A percentile compares a stretch with the other conserved stretches of the same genome.
Conservation (phyloP, 2,797 vertebrate species). For the Propithecus deckenii region DNA sequence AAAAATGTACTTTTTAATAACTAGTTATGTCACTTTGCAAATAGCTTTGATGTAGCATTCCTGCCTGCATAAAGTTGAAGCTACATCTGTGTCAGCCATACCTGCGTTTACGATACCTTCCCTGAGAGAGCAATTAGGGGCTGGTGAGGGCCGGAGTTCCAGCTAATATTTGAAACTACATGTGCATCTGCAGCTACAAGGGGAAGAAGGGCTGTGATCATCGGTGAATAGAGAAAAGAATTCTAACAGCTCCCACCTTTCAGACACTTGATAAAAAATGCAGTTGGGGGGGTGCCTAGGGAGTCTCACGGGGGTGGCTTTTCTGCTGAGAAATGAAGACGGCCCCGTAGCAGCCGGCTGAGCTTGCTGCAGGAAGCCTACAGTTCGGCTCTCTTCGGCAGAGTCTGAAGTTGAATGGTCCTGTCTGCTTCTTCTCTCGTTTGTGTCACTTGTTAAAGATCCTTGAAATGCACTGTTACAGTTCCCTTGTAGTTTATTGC, state of each 20-base stretch:
- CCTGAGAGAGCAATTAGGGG: conserved; percentile 80
- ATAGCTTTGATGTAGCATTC: conserved; percentile 40
- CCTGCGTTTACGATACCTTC: conserved; percentile 55
- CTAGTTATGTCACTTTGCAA: conserved; percentile 23
- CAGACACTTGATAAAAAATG: conserved; percentile 57
- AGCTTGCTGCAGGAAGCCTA: background rate
- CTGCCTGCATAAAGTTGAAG: conserved; percentile 53
- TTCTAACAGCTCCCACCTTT: conserved; percentile 42
- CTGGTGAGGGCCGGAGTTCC: conserved; percentile 51
- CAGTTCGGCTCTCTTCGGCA: conserved; percentile 12
- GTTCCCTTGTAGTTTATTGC: conserved; percentile 72
- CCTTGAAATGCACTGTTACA: conserved; percentile 70
- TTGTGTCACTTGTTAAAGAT: conserved; percentile 72
- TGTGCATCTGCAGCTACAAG: background rate
- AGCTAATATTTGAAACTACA: conserved; percentile 54
- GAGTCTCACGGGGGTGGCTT: background rate
- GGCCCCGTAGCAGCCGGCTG: background rate
- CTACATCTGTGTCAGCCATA: conserved; percentile 73
- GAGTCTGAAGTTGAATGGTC: conserved; percentile 63
- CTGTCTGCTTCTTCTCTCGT: conserved; percentile 72
- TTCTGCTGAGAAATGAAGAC: conserved; percentile 3
- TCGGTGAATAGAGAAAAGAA: conserved; percentile 38
- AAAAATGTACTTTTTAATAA: conserved; percentile 68
- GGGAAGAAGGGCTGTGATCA: conserved; percentile 57
- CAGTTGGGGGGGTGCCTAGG: background rate